Evolutionary conservation across 2,888 invertebrate species (phyloP).

Genomic region (Calameuta idolon): DNA sequence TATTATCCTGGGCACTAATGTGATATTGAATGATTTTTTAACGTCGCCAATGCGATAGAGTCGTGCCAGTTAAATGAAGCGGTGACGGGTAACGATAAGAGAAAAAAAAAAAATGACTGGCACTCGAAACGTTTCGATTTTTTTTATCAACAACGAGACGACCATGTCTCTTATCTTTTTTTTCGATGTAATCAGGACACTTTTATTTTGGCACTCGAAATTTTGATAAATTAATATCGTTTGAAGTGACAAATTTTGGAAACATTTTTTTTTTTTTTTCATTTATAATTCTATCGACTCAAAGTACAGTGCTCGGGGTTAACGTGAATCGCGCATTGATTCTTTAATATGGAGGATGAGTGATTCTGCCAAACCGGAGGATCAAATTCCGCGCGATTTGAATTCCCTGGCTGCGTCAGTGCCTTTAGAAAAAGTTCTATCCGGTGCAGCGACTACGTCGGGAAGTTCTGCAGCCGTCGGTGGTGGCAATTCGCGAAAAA

Average conservation of each 20-base stretch:
- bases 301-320: too few relatives aligned
- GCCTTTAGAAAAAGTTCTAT: background rate
- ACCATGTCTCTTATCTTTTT: background rate
- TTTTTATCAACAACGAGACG: background rate
- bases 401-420: background rate
- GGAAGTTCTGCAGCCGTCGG: background rate
- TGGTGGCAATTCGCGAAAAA: background rate
- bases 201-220: background rate
- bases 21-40: background rate
- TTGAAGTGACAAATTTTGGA: too few relatives aligned
- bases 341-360: background rate
- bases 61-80: background rate
- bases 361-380: background rate
- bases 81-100: background rate
- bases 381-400: background rate
- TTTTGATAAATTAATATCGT: background rate
- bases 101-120: background rate
- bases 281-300: too few relatives aligned
- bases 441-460: background rate
- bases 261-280: too few relatives aligned
- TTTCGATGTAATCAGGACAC: background rate
- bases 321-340: background rate
- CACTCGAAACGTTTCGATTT: background rate
- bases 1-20: background rate
- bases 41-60: background rate